Evolutionary conservation across 2,888 invertebrate species (phyloP).

Genomic region (Tribolium freemani): DNA sequence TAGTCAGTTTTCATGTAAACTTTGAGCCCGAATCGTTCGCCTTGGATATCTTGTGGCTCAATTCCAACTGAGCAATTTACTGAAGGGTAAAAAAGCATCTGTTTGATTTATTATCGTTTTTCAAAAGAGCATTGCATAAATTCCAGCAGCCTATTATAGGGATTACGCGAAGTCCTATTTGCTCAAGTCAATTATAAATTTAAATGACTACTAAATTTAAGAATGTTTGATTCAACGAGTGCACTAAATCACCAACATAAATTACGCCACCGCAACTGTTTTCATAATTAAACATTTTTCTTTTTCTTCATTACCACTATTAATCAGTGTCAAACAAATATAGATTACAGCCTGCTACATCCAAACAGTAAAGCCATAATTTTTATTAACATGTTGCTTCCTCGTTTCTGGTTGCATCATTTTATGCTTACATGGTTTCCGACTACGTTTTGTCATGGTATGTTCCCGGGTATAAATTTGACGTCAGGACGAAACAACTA

Average conservation of each 20-base stretch:
- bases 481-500: not conserved
- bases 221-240: constrained; percentile 1
- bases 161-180: constrained; percentile 8
- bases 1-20: constrained; percentile 10
- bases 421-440: not conserved
- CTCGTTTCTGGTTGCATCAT: not conserved
- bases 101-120: constrained; percentile 17
- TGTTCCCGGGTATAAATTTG: not conserved
- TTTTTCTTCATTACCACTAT: not conserved
- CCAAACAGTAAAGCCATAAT: not conserved
- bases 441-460: not conserved
- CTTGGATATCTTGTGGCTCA: not conserved
- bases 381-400: not conserved
- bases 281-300: not conserved
- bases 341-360: too few relatives aligned
- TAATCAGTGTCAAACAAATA: not conserved
- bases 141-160: constrained; percentile 13
- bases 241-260: not conserved
- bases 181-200: constrained; percentile 20
- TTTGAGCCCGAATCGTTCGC: constrained; percentile 1
- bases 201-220: constrained; percentile 11
- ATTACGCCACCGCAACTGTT: not conserved
- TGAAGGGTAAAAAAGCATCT: constrained; percentile 1
- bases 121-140: constrained; percentile 4
- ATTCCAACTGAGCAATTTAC: constrained; percentile 14